Evolutionary conservation across 1,140 invertebrate genomes (phyloP), one percentile per base, ranked within the genome.

Genomic region (Plutomurus gul): DNA sequence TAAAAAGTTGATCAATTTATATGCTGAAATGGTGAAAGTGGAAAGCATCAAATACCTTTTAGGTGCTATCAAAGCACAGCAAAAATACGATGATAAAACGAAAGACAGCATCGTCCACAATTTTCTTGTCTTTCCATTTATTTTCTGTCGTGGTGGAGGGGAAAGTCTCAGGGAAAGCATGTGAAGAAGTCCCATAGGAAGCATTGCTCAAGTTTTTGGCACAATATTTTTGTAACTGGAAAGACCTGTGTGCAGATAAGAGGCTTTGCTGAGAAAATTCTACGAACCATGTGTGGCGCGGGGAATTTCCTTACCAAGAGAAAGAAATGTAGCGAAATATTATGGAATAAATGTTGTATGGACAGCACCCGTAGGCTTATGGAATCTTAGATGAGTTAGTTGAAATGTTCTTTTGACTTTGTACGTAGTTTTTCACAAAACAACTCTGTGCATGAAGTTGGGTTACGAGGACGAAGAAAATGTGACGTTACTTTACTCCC

Each of bases 141-240:
- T 65, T 65, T 65, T 65, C 56, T 65, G 56, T 65, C 56, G n/a
- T 65, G 39, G 11, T 13, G 56, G 18, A 65, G 25, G 56, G 27
- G 8, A 65, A 33, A 65, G 56, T 65, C 30, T 65, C 11, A 16
- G n/a, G 56, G 30, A 65, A 65, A 30, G 18, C n/a, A 16, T 16
- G 36, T 65, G 56, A 33, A 65, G 56, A 65, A 65, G 56, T 65
- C 56, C 56, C 56, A 36, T 7, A 65, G 56, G 56, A 65, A 65
- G 27, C 56, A 65, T 65, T 65, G 56, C 56, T 65, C 56, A 65
- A 65, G 56, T 65, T 65, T 43, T 65, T 65, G 56, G 56, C 56
- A 30, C 56, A 65, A 65, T 25, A 65, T 65, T 65, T 65, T 65
- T 65, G 56, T 65, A 25, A 30, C 25, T n/a, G 56, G n/a, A 65